Evolutionary conservation across 2,888 invertebrate genomes (phyloP).

Genomic region (Eupithecia centaureata): DNA sequence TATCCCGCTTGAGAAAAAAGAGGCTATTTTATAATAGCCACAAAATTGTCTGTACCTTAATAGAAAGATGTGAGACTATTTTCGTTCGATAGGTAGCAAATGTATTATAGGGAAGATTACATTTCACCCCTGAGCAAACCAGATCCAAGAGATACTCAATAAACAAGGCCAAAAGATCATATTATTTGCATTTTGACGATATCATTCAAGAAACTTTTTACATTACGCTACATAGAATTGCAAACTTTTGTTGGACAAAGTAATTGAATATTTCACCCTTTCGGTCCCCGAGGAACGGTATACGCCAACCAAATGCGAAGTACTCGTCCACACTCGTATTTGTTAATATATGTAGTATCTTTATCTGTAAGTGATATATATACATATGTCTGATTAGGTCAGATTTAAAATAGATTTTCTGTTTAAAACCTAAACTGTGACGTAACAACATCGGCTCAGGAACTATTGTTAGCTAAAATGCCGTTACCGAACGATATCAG

Average conservation of each 20-base stretch:
- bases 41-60: neutral
- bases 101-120: neutral
- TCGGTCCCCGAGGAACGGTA: conserved; percentile 36
- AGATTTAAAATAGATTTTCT: neutral
- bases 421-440: conserved; percentile 6
- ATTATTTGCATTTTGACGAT: conserved; percentile 70
- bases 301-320: conserved; percentile 21
- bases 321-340: neutral
- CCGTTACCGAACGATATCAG: conserved; percentile 64
- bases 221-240: conserved; percentile 61
- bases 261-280: conserved; percentile 58
- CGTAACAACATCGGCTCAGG: conserved; percentile 21
- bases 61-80: neutral
- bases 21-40: conserved; percentile 7
- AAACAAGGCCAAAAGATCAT: conserved; percentile 39
- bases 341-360: neutral
- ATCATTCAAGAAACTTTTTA: conserved; percentile 66
- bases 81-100: neutral
- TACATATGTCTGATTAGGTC: neutral
- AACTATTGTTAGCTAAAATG: conserved; percentile 65
- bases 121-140: neutral
- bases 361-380: no score
- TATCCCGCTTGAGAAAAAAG: conserved; percentile 43
- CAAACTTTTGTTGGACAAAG: conserved; percentile 52
- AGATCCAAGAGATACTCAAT: neutral